A percentile compares a stretch with the other conserved stretches of the same genome.
These are phyloP conservation scores for Chrysocyon brachyurus DNA, from an alignment of 2,797 vertebrate species.

Conservation along the genomic window DNA sequence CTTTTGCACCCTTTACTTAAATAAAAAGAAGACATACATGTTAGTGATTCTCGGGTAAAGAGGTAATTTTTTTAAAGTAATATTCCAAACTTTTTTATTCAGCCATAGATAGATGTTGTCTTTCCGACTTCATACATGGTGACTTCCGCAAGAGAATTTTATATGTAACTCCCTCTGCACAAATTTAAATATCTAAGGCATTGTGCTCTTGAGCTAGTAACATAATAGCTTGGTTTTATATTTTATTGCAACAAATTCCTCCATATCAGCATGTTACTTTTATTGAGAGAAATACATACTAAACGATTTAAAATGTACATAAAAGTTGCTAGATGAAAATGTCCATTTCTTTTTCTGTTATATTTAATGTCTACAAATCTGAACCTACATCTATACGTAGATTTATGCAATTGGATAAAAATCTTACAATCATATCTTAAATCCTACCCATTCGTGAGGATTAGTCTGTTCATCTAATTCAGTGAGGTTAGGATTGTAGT, in stretches of 20 bases:
- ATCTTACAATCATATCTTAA: slow-evolving; percentile 80
- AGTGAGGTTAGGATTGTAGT: slow-evolving; percentile 74
- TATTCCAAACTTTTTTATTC: slow-evolving; percentile 80
- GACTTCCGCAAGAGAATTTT: slow-evolving; percentile 79
- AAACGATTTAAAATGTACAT: slow-evolving; percentile 44
- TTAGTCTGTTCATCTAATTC: slow-evolving; percentile 83
- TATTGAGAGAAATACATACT: slow-evolving; percentile 52
- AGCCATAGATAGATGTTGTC: slow-evolving; percentile 78
- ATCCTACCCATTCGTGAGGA: slow-evolving; percentile 85
- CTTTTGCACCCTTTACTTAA: slow-evolving; percentile 52
- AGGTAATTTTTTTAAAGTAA: slow-evolving; percentile 80
- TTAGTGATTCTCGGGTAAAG: slow-evolving; percentile 62
- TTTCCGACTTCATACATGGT: slow-evolving; percentile 74
- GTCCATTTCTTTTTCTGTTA: slow-evolving; percentile 38
- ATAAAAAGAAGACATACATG: slow-evolving; percentile 85
- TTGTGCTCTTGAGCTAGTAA: slow-evolving; percentile 78
- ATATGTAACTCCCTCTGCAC: slow-evolving; percentile 74
- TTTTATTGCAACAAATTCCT: slow-evolving; percentile 77
- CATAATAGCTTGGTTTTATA: slow-evolving; percentile 69
- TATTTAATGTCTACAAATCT: slow-evolving; percentile 64
- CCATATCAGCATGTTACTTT: slow-evolving; percentile 66
- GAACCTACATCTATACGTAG: slow-evolving; percentile 27
- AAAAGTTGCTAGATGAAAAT: slow-evolving; percentile 48
- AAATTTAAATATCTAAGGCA: slow-evolving; percentile 82
- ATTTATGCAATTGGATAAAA: slow-evolving; percentile 84